Base-by-base conservation (phyloP, 1,140 invertebrate genomes). In the Drosophila chauvacae region DNA sequence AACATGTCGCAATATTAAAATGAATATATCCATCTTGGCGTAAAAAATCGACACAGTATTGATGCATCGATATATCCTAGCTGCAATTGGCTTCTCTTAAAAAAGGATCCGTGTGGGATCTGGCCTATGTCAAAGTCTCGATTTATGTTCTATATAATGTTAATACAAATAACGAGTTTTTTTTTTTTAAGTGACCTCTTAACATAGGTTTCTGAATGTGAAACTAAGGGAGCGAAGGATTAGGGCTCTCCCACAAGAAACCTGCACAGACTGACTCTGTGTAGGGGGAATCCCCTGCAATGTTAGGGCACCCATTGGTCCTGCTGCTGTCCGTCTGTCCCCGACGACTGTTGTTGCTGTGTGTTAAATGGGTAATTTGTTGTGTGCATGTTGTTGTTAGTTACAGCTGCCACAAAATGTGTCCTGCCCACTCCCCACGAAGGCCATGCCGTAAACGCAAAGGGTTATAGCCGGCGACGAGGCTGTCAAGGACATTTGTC, bases 401-500 rank as follows among this genome's bases (percentile, higher is more conserved):
- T 88, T 91, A 74, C 88, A 91, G 88, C 88, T 77, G 84, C 80
- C 78, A 80, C 85, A 90, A 63, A 84, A 74, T 84, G 81, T 51
- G 73, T 79, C 58, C 48, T 28, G 9, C 59, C n/a, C 26, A 28
- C 41, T 20, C 13, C 4, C 58, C 41, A 23, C 9, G 7, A 39
- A 59, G 61, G 50, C 23, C 50, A 35, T 35, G 13, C 18, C 30
- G n/a, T 2, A 4, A 20, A 35, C 55, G 39, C 37, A 82, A 88
- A 85, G 78, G 82, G 85, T 88, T 61, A 76, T 44, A 18, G 26
- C 71, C 58, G 42, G 20, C 55, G 55, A 37, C 48, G 64, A 42
- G 42, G 70, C 90, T 91, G 90, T 90, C 90, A 91, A 91, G 90
- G 81, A 91, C 90, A 91, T 91, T 91, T 91, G 79, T 91, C 88